Conservation (phyloP, 2,113 vertebrate species). For the Recurvirostra avosetta region DNA sequence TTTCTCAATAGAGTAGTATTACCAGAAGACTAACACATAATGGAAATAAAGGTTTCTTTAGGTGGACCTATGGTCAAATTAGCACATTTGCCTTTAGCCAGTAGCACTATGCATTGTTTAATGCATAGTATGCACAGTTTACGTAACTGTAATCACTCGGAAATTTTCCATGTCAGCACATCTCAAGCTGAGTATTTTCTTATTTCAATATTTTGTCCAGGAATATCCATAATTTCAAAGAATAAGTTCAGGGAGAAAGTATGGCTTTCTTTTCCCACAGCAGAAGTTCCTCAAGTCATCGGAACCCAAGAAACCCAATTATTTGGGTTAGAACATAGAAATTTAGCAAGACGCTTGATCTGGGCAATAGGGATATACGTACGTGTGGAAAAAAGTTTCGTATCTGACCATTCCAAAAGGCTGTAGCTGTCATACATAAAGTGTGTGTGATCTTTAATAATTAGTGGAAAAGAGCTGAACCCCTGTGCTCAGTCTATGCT, state of each 20-base stretch:
- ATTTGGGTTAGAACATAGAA: background rate
- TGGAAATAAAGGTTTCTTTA: background rate
- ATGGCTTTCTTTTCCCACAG: background rate
- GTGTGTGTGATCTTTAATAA: background rate
- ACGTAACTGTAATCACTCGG: accelerated
- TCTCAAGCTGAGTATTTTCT: background rate
- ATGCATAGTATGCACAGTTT: too few relatives aligned
- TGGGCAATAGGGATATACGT: background rate
- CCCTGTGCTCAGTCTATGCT: background rate
- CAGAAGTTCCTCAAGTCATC: background rate
- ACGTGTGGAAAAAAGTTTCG: background rate
- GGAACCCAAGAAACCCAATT: background rate
- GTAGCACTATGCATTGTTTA: background rate
- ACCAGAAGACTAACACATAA: background rate
- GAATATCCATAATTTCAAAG: background rate
- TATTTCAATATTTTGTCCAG: background rate
- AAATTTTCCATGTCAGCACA: background rate
- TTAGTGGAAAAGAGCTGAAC: background rate
- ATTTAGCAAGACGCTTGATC: background rate
- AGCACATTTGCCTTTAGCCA: background rate
- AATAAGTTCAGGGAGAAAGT: background rate
- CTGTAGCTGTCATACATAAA: background rate
- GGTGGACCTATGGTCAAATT: background rate
- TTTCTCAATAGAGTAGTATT: background rate
- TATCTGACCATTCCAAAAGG: background rate